These are phyloP conservation scores for Mesoclemmys tuberculata DNA, from an alignment of 2,113 vertebrate genomes.

Conservation along the genomic window DNA sequence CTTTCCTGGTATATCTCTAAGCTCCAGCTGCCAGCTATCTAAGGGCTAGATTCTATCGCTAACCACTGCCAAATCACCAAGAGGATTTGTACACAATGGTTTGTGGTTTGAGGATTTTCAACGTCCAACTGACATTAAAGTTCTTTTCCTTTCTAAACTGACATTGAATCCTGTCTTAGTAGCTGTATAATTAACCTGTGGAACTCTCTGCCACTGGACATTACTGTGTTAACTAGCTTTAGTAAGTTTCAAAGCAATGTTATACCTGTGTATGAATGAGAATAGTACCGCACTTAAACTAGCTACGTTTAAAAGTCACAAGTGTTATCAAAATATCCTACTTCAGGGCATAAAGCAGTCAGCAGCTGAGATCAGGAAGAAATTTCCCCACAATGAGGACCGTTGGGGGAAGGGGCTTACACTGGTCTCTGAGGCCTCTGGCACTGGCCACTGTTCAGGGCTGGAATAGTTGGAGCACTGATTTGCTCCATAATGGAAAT, in stretches of 20 bases:
- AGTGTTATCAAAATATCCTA: background rate
- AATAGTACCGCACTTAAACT: background rate
- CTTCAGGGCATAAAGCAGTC: background rate
- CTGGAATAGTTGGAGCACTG: background rate
- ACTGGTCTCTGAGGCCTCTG: background rate
- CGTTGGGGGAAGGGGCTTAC: background rate
- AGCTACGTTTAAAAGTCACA: background rate
- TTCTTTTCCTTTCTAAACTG: background rate
- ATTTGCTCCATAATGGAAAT: background rate
- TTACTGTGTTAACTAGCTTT: background rate
- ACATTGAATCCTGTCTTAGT: background rate
- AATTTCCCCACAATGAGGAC: background rate
- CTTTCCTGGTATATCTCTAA: too few species aligned
- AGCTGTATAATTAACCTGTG: background rate
- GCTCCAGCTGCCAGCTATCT: background rate
- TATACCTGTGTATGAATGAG: background rate
- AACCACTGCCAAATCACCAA: background rate
- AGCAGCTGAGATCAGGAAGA: background rate
- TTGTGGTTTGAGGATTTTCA: background rate
- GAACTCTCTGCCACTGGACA: background rate
- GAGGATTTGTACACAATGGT: background rate
- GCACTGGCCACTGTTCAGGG: background rate
- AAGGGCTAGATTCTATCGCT: background rate
- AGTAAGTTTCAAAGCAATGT: background rate
- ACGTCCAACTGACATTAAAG: background rate